These are phyloP conservation scores for Brachionus sp. DNA, from an alignment of 1,140 invertebrate species.

Conservation along the genomic window DNA sequence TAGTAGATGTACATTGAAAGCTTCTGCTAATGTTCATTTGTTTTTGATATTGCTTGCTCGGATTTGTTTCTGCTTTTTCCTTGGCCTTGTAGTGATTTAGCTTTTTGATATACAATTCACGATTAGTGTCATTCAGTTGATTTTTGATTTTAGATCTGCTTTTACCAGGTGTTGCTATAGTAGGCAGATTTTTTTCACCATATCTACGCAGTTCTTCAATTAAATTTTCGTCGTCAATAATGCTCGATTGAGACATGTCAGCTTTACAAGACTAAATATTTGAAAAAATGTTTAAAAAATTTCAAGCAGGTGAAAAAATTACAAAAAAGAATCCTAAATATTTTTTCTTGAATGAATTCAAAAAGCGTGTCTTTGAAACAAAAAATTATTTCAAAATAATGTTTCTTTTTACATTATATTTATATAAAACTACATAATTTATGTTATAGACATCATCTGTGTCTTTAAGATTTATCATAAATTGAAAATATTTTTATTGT, in stretches of 20 bases:
- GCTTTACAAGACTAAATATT: neutral
- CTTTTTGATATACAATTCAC: conserved; percentile 16
- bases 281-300: neutral
- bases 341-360: neutral
- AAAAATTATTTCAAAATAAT: too few species aligned
- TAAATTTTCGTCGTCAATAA: conserved; percentile 32
- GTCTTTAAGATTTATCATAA: too few species aligned
- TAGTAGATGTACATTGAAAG: neutral
- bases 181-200: conserved; percentile 30
- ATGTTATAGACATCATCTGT: neutral
- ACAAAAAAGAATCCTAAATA: neutral
- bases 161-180: neutral
- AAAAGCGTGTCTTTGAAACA: neutral
- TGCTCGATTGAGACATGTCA: conserved; percentile 19
- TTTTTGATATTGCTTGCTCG: conserved; percentile 17
- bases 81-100: conserved; percentile 24
- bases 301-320: neutral
- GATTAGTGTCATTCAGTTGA: conserved; percentile 5
- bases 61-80: conserved; percentile 33
- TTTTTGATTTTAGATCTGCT: neutral
- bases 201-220: conserved; percentile 32
- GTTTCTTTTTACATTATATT: too few species aligned
- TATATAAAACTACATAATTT: neutral
- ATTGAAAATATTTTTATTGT: too few species aligned
- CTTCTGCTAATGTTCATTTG: neutral